These are phyloP conservation scores for Conomelus anceps DNA, from an alignment of 2,888 invertebrate genomes.

Conservation along the genomic window DNA sequence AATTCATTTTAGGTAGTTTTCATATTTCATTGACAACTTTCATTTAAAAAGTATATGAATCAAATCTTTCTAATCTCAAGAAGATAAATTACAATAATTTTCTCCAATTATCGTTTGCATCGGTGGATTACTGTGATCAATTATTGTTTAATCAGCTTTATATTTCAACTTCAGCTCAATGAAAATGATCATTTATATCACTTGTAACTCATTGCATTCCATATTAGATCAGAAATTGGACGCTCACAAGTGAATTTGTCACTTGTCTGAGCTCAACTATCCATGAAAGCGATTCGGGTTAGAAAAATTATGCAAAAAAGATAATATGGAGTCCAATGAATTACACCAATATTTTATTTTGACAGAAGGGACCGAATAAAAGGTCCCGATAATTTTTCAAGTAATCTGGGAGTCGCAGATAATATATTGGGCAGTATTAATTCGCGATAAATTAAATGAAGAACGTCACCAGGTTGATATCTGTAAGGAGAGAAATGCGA, in stretches of 20 bases:
- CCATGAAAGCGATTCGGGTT: not conserved
- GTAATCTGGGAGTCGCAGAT: not conserved
- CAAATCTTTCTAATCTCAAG: no score
- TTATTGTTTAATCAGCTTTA: no score
- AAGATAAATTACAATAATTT: no score
- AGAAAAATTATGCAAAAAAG: not conserved
- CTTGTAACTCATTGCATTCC: not conserved
- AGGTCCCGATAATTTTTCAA: not conserved
- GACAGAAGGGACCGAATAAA: not conserved
- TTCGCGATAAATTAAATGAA: not conserved
- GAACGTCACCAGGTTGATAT: not conserved
- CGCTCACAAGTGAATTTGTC: not conserved
- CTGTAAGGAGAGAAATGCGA: not conserved
- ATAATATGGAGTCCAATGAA: not conserved
- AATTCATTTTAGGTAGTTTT: no score
- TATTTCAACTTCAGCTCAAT: no score
- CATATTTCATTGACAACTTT: no score
- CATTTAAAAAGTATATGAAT: no score
- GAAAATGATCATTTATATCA: no score
- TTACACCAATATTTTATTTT: not conserved
- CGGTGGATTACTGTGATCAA: no score
- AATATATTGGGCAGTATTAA: not conserved
- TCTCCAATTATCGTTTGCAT: no score
- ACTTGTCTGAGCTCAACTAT: not conserved
- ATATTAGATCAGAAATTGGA: not conserved